Evolutionary conservation across 2,113 vertebrate genomes (phyloP).

Genomic region (Callorhinus ursinus): DNA sequence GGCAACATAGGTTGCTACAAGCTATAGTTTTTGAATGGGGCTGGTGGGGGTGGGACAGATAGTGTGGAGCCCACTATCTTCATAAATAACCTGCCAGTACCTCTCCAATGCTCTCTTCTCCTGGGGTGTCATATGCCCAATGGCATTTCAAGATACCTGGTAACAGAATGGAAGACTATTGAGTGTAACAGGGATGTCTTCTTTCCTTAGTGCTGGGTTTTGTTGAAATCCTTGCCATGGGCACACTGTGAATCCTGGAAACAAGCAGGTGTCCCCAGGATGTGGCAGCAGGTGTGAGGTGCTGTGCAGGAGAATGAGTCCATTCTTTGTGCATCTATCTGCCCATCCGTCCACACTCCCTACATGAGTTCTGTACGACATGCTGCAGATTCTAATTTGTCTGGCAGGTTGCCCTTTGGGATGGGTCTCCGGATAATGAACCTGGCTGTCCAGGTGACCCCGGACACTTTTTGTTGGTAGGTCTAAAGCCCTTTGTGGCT

Average conservation of each 20-base stretch:
- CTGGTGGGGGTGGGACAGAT: rapidly evolving
- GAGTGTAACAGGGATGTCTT: not conserved
- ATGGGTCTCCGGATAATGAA: not conserved
- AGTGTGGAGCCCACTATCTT: no score
- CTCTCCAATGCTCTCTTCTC: not conserved
- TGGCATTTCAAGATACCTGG: not conserved
- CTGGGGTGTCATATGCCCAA: not conserved
- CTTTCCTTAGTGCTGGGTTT: not conserved
- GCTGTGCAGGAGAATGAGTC: rapidly evolving
- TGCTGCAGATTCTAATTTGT: not conserved
- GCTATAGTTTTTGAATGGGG: not conserved
- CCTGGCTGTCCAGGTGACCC: not conserved
- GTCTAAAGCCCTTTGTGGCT: not conserved
- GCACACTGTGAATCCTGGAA: not conserved
- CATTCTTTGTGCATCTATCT: not conserved
- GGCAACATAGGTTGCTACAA: not conserved
- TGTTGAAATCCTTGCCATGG: not conserved
- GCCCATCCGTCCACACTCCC: no score
- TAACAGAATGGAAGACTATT: not conserved
- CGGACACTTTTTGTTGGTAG: not conserved
- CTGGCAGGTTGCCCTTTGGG: not conserved
- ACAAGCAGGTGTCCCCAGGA: not conserved
- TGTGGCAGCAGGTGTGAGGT: not conserved
- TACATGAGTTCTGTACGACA: not conserved
- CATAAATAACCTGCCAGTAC: not conserved